phyloP scores from a whole-genome alignment of 2,888 invertebrate genomes.

The Empis stercorea region DNA sequence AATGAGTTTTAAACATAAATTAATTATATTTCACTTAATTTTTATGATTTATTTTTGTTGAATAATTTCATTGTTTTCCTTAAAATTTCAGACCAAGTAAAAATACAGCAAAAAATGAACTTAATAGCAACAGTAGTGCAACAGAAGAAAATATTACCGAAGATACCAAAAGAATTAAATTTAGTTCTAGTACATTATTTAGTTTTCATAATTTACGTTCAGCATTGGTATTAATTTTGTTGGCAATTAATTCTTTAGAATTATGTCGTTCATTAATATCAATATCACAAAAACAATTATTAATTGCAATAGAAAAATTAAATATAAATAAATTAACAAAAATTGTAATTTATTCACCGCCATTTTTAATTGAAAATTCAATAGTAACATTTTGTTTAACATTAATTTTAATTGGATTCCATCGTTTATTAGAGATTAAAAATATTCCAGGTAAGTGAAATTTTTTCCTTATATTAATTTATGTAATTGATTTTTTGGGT shows the following conservation, averaged over 20 bases:
- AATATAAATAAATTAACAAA: slow-evolving; percentile 4
- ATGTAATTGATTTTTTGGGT: too few relatives aligned
- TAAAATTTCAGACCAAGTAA: too few relatives aligned
- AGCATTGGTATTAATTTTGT: slow-evolving; percentile 24
- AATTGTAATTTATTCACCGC: slow-evolving; percentile 16
- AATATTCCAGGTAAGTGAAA: slow-evolving; percentile 26
- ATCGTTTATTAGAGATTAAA: slow-evolving; percentile 29
- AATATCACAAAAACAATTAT: slow-evolving; percentile 2
- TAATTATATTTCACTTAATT: too few relatives aligned
- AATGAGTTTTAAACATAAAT: too few relatives aligned
- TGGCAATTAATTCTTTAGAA: slow-evolving; percentile 30
- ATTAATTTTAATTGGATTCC: slow-evolving; percentile 29
- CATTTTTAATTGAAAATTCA: slow-evolving; percentile 25
- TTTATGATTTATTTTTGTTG: too few relatives aligned
- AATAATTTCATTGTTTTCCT: too few relatives aligned
- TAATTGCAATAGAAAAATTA: too few relatives aligned
- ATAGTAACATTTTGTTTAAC: slow-evolving; percentile 24
- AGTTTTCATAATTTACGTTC: slow-evolving; percentile 34
- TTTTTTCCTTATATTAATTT: neutral
- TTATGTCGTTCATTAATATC: slow-evolving; percentile 28
- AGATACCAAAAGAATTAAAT: neutral
- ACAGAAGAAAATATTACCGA: too few relatives aligned
- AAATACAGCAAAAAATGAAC: too few relatives aligned
- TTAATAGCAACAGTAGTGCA: too few relatives aligned
- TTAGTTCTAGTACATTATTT: slow-evolving; percentile 25